Evolutionary conservation across 30 jellyfish, hydroid and myxozoan genomes (phyloP), one percentile per base, ranked within the genome.

Genomic region (Morbakka virulenta): DNA sequence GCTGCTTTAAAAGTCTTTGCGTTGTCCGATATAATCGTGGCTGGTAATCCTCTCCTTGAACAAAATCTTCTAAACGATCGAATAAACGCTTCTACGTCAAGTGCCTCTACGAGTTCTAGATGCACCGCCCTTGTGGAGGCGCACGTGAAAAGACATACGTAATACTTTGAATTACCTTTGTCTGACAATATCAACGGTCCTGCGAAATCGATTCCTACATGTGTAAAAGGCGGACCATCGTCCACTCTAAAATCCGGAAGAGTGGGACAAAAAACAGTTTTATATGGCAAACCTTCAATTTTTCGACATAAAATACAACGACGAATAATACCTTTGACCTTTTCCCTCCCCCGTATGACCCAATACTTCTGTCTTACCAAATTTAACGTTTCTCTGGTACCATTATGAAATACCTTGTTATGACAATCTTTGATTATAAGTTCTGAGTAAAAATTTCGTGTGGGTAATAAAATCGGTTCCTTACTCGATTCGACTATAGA

Each of bases 31-130:
- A 77, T 24, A 2, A 77, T 77, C 9, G 64, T 64, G 20, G 70
- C 49, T 0, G 89, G 89, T 17, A 77, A 50, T 17, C 89, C 89
- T 77, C 89, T 35, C 4, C 89, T 24, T 3, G 83, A 71, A 52
- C 82, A 9, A 64, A 35, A 77, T 0, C 72, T 49, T 33, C 83
- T 34, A 64, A 77, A 77, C 30, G 83, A 52, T 9, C 31, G 4
- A 20, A 77, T 13, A 1, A 75, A 53, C 52, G 77, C 23, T 26
- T 52, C 87, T 27, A 61, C 81, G 28, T 30, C 64, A 2, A 52
- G 67, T 1, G 64, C 2, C 51, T 53, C 80, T 1, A 78, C 83
- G 29, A 78, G 24, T 47, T 78, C 89, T 6, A 78, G 29, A 47
- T 35, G 89, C 28, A 78, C 61, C 28, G 89, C 83, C 52, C 89